Percentiles rank a stretch among this genome's conserved stretches.
Conservation (phyloP, 2,888 invertebrate genomes). For the Cryptophagus acutangulus region DNA sequence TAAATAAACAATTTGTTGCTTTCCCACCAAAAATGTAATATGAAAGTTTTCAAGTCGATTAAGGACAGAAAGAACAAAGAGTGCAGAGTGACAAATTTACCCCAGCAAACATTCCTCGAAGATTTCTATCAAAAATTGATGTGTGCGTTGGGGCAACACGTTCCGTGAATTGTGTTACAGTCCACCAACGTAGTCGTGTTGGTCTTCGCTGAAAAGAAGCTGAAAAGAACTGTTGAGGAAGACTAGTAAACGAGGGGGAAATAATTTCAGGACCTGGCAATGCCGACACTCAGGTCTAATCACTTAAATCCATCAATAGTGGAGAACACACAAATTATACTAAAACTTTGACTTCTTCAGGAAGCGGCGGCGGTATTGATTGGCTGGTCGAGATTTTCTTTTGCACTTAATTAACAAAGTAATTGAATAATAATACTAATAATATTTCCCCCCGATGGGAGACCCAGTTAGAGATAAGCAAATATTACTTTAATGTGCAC, state of each 20-base stretch:
- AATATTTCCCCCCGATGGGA: too few species aligned
- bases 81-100: slow-evolving; percentile 27
- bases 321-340: slow-evolving; percentile 4
- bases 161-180: slow-evolving; percentile 30
- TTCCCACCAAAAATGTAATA: too few species aligned
- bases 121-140: slow-evolving; percentile 39
- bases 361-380: not conserved
- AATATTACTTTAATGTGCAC: too few species aligned
- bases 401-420: too few species aligned
- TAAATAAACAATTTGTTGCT: too few species aligned
- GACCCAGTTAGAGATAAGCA: too few species aligned
- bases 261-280: slow-evolving; percentile 30
- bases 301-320: slow-evolving; percentile 32
- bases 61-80: too few species aligned
- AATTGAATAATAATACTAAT: too few species aligned
- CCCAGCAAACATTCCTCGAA: slow-evolving; percentile 32
- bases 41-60: too few species aligned
- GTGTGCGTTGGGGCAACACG: slow-evolving; percentile 32
- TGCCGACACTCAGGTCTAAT: slow-evolving; percentile 33
- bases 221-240: not conserved
- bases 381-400: not conserved
- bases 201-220: not conserved
- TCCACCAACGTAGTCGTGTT: slow-evolving; percentile 16
- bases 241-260: slow-evolving; percentile 19
- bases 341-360: slow-evolving; percentile 2